Base-by-base conservation (phyloP, 2,113 vertebrate genomes). In the Nothobranchius kuhntae region DNA sequence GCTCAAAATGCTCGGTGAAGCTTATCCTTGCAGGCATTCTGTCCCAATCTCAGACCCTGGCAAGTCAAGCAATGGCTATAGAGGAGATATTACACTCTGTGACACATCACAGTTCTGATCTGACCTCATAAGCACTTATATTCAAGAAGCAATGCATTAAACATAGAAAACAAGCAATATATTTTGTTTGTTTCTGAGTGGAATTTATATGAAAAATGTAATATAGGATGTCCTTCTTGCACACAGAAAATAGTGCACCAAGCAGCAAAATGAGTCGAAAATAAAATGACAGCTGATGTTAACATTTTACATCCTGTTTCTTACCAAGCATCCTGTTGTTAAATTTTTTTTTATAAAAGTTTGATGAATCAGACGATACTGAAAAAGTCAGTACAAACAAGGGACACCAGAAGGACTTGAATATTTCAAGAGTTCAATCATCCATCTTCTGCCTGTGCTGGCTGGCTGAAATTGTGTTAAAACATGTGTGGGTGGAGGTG, bases 111-210 rank as follows among this genome's bases (percentile, higher is more conserved):
- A 69, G 68, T 75, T 69, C 54, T 75, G 80, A 77, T 85, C 70
- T 55, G 66, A 59, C 64, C 81, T 84, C 84, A 89, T 86, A 86
- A 87, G 79, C 73, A 83, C 69, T 77, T 82, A 78, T 80, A 30
- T 85, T 85, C 84, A 84, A 69, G 66, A 84, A 77, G 51, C 45
- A 87, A 91, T 89, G 81, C 87, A 92, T 91, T 88, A 87, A 90
- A 86, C 81, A 89, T 84, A 14, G 14, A 36, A 53, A 67, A 48
- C 17, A 64, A 69, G 68, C 80, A 90, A 93, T 91, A 92, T 90
- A 12, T 89, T 84, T 58, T 85, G 85, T 86, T 88, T 84, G 82
- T 77, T 86, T 84, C 71, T 54, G 35, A 73, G 62, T 59, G 48
- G 51, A 75, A 87, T 81, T 75, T 71, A 87, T 89, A 90, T 91